phyloP scores from a whole-genome alignment of 2,888 invertebrate species.

The Pterobdella sp. region DNA sequence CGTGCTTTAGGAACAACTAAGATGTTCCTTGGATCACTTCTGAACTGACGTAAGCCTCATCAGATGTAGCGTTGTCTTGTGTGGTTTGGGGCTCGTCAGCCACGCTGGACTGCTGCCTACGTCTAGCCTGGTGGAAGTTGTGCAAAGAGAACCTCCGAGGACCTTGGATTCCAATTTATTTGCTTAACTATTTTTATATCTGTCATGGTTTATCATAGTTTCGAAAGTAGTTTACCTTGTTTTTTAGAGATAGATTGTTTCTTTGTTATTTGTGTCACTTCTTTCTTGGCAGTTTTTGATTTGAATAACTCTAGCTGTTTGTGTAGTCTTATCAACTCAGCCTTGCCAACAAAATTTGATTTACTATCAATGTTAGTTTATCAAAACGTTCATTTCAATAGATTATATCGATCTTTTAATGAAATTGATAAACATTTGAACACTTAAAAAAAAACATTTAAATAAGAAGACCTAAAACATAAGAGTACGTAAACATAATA shows the following conservation, averaged over 20 bases:
- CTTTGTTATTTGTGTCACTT: slow-evolving; percentile 12
- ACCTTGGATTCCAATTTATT: not conserved
- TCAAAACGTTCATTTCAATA: too few species aligned
- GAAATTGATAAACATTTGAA: too few species aligned
- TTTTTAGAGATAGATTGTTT: slow-evolving; percentile 22
- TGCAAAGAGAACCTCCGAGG: slow-evolving; percentile 23
- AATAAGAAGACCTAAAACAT: too few species aligned
- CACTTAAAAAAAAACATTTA: too few species aligned
- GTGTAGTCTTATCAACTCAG: slow-evolving; percentile 19
- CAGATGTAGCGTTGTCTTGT: not conserved
- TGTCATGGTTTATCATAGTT: not conserved
- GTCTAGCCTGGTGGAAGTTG: slow-evolving; percentile 24
- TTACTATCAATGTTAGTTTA: too few species aligned
- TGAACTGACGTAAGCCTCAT: not conserved
- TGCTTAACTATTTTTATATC: not conserved
- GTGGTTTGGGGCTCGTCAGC: not conserved
- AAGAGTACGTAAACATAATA: too few species aligned
- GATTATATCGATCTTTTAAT: too few species aligned
- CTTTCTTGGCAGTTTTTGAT: slow-evolving; percentile 18
- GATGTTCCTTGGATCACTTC: not conserved
- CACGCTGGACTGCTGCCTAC: slow-evolving; percentile 15
- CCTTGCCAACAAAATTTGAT: too few species aligned
- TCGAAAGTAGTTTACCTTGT: not conserved
- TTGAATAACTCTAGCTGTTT: slow-evolving; percentile 25
- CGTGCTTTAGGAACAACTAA: too few species aligned